Base-by-base conservation (phyloP, 1,140 invertebrate genomes). In the Charaxes varanes region DNA sequence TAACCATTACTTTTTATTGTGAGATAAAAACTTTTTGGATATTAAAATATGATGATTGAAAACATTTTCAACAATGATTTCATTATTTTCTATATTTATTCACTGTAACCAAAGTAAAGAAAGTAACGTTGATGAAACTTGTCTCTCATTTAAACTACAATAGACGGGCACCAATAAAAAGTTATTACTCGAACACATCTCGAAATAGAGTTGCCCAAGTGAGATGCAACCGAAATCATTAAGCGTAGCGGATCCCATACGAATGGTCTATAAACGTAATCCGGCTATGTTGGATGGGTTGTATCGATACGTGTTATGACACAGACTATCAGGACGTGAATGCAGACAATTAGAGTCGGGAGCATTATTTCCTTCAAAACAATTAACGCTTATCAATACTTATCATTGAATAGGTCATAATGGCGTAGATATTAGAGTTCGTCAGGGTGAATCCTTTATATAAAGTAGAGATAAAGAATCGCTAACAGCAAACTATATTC, bases 211-310 rank as follows among this genome's bases (percentile, higher is more conserved):
- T 71, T 63, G 59, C 61, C 45, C 54, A 54, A 62, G 53, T 46
- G 40, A 44, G 47, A 49, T 60, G 53, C 47, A 57, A 51, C 53
- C 54, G 57, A 69, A 73, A 66, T 70, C 63, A 78, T 74, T 68
- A 74, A 63, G 52, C 63, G 62, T 67, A 67, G 53, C 64, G 62
- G 68, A 73, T 65, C 62, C 51, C 58, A 66, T 71, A 77, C 57
- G 71, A 77, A 71, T 73, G 62, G 59, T 50, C 59, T 53, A 71
- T 78, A 71, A 71, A 73, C 41, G 53, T 74, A 71, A 78, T 73
- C 66, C 66, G 60, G 69, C 66, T 67, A 61, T 76, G 62, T 65
- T 65, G 54, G 57, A 73, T 64, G 65, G 63, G 54, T 41, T 48
- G 43, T 46, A 47, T 30, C 45, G 37, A 36, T 22, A 45, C 27